Base-by-base conservation (phyloP, 2,888 invertebrate genomes). In the Kryphioiulus occultus region DNA sequence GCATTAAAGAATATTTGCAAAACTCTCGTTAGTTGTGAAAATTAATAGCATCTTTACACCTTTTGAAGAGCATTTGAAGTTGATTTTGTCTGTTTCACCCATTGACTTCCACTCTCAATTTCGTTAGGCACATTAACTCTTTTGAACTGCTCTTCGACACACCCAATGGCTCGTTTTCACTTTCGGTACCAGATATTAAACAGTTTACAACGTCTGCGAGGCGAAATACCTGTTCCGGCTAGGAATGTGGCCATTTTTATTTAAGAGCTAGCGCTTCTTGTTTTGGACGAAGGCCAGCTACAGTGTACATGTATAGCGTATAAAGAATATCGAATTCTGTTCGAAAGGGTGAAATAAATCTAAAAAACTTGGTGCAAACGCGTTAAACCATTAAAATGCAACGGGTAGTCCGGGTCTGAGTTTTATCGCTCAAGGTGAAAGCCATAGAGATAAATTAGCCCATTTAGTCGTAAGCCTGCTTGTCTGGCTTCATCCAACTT, bases 381-480 rank as follows among this genome's bases (percentile, higher is more conserved):
- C 26, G 68, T 68, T 68, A 68, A 68, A 68, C 68, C 68, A 68
- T 68, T 68, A 68, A 68, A 68, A 68, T 68, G 68, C 68, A 68
- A 68, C 26, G 68, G 68, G 68, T 26, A 68, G 68, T 26, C 68
- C 22, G 68, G 22, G 68, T 59, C 26, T 68, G 12, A 26, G 68
- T 68, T 68, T 12, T 26, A 68, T 68, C 68, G 68, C 68, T 68
- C 68, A 68, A 68, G 68, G 68, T 68, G 68, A 68, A 68, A 22
- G 22, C 26, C 68, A 68, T 68, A 22, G 22, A 68, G 68, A 68
- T 68, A 68, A 68, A 68, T 68, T 68, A 68, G 22, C 68, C 68
- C 68, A 68, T 68, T 68, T 68, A 68, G 68, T 26, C 68, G 26
- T 68, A 68, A 68, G 68, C 68, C 26, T 68, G 22, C 22, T 26